A percentile compares a stretch with the other conserved stretches of the same genome.
These are phyloP conservation scores for Galerucella nymphaeae DNA, from an alignment of 2,888 invertebrate species.

Conservation along the genomic window DNA sequence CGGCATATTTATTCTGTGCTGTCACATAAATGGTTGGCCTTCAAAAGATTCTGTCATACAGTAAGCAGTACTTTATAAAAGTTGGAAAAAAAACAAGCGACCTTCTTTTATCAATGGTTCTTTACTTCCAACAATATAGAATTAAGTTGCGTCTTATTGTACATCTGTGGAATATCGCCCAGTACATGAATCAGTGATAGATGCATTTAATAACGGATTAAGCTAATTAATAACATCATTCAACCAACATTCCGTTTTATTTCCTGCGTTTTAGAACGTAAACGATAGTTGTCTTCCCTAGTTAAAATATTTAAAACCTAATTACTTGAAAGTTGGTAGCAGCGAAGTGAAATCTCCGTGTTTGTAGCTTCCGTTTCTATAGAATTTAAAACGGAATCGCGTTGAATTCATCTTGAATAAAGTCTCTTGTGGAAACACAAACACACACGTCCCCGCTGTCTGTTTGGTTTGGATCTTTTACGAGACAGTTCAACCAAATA, in stretches of 20 bases:
- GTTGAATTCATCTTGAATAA: slow-evolving; percentile 21
- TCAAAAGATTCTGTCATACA: too few relatives aligned
- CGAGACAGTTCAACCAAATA: slow-evolving; percentile 11
- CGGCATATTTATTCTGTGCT: too few relatives aligned
- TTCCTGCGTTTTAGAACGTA: neutral
- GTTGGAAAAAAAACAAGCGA: too few relatives aligned
- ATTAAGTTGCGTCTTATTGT: too few relatives aligned
- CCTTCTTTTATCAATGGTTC: too few relatives aligned
- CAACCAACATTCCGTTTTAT: neutral
- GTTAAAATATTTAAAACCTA: slow-evolving; percentile 28
- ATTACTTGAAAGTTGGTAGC: slow-evolving; percentile 18
- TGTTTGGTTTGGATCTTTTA: slow-evolving; percentile 10
- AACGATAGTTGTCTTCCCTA: neutral
- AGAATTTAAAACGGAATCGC: slow-evolving; percentile 19
- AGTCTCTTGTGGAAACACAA: slow-evolving; percentile 18
- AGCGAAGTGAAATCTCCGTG: slow-evolving; percentile 21
- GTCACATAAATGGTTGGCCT: too few relatives aligned
- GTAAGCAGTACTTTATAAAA: too few relatives aligned
- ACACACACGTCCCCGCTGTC: slow-evolving; percentile 8
- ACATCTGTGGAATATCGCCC: neutral
- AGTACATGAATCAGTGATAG: neutral
- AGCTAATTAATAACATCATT: neutral
- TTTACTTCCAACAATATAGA: too few relatives aligned
- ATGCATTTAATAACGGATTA: neutral
- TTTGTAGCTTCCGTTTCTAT: slow-evolving; percentile 23